Percentiles rank a stretch among this genome's conserved stretches.
phyloP scores from a whole-genome alignment of 2,113 vertebrate species.

The Lipotes vexillifer region DNA sequence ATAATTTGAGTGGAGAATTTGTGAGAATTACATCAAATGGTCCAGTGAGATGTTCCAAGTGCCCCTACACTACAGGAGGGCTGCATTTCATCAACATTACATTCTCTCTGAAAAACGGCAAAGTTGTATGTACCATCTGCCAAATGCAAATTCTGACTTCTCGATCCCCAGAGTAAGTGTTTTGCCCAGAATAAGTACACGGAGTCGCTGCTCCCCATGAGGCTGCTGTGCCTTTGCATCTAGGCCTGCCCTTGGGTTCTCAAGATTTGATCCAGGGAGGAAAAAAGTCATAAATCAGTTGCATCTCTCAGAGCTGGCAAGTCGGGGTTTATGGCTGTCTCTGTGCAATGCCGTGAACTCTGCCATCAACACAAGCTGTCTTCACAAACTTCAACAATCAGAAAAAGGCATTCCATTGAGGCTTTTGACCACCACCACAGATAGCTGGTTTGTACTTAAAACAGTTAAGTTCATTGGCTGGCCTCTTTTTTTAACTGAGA shows the following conservation, averaged over 20 bases:
- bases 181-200: not conserved
- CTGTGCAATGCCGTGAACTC: not conserved
- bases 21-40: not conserved
- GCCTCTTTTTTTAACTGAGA: not conserved
- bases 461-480: not conserved
- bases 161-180: not conserved
- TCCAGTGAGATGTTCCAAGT: not conserved
- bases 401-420: not conserved
- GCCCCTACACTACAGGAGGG: not conserved
- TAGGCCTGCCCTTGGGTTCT: not conserved
- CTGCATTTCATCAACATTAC: not conserved
- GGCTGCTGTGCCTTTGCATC: no score
- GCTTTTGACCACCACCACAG: not conserved
- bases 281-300: not conserved
- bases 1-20: not conserved
- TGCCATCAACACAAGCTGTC: not conserved
- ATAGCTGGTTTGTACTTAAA: not conserved
- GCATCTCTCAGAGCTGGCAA: not conserved
- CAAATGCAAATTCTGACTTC: not conserved
- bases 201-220: not conserved
- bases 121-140: not conserved
- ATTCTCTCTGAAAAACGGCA: not conserved
- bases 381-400: not conserved
- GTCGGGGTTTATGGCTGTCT: not conserved
- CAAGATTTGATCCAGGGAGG: not conserved